Evolutionary conservation across 2,888 invertebrate genomes (phyloP), one percentile per base, ranked within the genome.

Genomic region (Argynnis bischoffii): DNA sequence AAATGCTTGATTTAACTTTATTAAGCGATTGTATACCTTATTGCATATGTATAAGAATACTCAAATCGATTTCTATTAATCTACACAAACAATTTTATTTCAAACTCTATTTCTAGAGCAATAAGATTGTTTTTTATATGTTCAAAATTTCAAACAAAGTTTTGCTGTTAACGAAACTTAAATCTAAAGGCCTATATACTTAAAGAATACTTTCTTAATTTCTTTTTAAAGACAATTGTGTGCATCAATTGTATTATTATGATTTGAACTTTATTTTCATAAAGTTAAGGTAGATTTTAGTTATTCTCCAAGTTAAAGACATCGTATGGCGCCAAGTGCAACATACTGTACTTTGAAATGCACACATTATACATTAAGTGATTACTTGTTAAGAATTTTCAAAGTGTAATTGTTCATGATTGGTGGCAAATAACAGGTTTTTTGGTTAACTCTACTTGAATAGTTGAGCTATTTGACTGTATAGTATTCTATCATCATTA

Each of bases 241-340:
- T 61, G 61, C 66, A 55, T 35, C 48, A 51, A 16, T 0, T 41
- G 41, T 0, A 6, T 14, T 60, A 26, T 21, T 18, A 5, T 46
- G 55, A 54, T 47, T 60, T 55, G 18, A 2, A 48, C 66, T 18
- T 13, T 48, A 66, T 55, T 35, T 18, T 4, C 0, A 14, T 48
- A 0, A 1, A 0, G 0, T 4, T 66, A 66, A 54, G 46, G 64
- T 51, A 60, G 5, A 61, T 46, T 11, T 4, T 50, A 14, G n/a
- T 21, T n/a, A 57, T 65, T 57, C 41, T 61, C 26, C 6, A 18
- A 61, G 51, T 16, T 51, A 61, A 69, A 67, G 66, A 64, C 59
- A 46, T 57, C 66, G 72, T 63, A 56, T 72, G 72, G 74, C 74
- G 74, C 74, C 71, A 71, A 70, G 72, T 41, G 35, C 35, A 41